phyloP scores from a whole-genome alignment of 2,113 vertebrate genomes.

The Cephalopterus ornatus region DNA sequence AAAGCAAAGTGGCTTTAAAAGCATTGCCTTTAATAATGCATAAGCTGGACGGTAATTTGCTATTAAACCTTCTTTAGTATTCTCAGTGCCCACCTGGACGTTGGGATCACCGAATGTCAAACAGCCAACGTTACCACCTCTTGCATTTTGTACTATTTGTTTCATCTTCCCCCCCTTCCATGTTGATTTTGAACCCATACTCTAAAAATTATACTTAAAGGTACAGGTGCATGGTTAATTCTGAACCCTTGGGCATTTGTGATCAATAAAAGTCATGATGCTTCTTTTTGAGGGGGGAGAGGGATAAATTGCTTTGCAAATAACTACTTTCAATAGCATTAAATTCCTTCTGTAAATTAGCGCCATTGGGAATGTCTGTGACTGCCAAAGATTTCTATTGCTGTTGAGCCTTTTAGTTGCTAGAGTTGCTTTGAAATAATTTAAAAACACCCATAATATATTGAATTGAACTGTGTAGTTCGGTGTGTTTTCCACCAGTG shows the following conservation, averaged over 20 bases:
- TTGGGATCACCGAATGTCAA: neutral
- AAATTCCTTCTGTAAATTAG: neutral
- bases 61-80: neutral
- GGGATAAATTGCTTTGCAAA: neutral
- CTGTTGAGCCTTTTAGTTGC: neutral
- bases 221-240: neutral
- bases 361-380: neutral
- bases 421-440: neutral
- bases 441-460: rapidly evolving
- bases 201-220: neutral
- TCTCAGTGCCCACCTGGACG: neutral
- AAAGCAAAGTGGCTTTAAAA: neutral
- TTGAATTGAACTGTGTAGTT: neutral
- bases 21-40: neutral
- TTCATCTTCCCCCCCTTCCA: neutral
- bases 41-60: neutral
- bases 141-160: neutral
- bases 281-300: neutral
- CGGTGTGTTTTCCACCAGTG: neutral
- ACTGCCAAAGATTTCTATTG: neutral
- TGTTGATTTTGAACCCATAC: neutral
- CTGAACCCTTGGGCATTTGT: neutral
- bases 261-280: neutral
- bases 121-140: neutral
- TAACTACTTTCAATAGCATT: neutral